phyloP scores from a whole-genome alignment of 2,797 vertebrate genomes.

The Crax fasciolata region DNA sequence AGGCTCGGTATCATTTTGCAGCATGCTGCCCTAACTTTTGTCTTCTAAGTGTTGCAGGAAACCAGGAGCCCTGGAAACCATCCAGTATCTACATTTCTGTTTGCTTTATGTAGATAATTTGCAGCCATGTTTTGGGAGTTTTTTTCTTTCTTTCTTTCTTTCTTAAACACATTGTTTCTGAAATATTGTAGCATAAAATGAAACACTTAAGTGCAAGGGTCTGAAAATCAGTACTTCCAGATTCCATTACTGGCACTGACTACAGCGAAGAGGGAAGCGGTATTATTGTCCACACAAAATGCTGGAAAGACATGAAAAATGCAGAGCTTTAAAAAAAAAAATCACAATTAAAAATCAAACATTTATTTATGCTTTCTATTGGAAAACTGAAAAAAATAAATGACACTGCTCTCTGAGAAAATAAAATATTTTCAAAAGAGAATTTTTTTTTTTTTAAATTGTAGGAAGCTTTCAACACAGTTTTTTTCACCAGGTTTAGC shows the following conservation, averaged over 20 bases:
- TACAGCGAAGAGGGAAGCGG: neutral
- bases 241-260: slow-evolving; percentile 12
- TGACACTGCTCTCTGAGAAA: neutral
- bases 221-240: slow-evolving; percentile 57
- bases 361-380: neutral
- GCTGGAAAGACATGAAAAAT: slow-evolving; percentile 52
- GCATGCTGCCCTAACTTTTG: slow-evolving; percentile 40
- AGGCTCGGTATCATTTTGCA: neutral
- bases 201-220: neutral
- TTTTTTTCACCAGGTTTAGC: neutral
- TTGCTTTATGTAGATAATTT: slow-evolving; percentile 40
- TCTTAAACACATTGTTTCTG: neutral
- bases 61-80: slow-evolving; percentile 13
- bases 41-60: neutral
- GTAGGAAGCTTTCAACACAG: neutral
- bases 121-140: neutral
- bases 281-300: slow-evolving; percentile 11
- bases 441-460: neutral
- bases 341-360: slow-evolving; percentile 11
- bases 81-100: slow-evolving; percentile 49
- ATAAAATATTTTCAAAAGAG: neutral
- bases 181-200: neutral
- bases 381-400: neutral
- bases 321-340: slow-evolving; percentile 25
- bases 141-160: neutral